Conservation (phyloP, 53 echinoderm and acorn worm genomes). For the Arbacia lixula region DNA sequence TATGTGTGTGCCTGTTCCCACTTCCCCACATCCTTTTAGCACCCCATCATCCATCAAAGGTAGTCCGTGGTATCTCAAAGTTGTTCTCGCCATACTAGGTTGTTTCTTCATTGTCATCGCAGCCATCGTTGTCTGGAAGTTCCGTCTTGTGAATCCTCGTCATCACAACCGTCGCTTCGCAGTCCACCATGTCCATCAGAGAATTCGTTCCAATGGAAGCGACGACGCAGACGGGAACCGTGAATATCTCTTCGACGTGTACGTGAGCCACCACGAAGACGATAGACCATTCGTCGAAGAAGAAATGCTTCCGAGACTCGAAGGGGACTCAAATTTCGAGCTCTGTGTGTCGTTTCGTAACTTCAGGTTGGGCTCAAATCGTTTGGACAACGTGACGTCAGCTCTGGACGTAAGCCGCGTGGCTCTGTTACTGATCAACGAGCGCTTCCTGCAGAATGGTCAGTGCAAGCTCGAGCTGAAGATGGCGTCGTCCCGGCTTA, state of each 20-base stretch:
- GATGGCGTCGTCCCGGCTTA: constrained; percentile 30
- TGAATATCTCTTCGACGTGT: constrained; percentile 36
- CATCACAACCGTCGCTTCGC: background rate
- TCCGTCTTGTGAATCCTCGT: background rate
- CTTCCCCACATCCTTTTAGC: background rate
- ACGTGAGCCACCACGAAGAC: constrained; percentile 45
- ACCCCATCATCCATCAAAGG: background rate
- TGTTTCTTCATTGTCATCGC: background rate
- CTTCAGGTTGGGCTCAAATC: constrained; percentile 28
- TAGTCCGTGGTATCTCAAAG: no score
- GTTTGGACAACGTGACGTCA: constrained; percentile 34
- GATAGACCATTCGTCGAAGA: constrained; percentile 25
- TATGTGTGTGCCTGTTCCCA: background rate
- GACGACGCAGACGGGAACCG: background rate
- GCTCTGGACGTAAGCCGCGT: constrained; percentile 37
- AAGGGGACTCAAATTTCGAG: constrained; percentile 17
- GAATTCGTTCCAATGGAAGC: background rate
- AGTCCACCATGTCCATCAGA: background rate
- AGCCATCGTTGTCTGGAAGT: constrained; percentile 16
- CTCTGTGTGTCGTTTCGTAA: constrained; percentile 40
- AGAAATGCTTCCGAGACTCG: constrained; percentile 31
- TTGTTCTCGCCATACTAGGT: background rate
- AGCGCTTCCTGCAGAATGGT: constrained; percentile 38
- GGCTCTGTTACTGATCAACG: constrained; percentile 27
- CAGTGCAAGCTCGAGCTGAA: constrained; percentile 45